Base-by-base conservation (phyloP, 2,113 vertebrate species). In the Pipra filicauda region DNA sequence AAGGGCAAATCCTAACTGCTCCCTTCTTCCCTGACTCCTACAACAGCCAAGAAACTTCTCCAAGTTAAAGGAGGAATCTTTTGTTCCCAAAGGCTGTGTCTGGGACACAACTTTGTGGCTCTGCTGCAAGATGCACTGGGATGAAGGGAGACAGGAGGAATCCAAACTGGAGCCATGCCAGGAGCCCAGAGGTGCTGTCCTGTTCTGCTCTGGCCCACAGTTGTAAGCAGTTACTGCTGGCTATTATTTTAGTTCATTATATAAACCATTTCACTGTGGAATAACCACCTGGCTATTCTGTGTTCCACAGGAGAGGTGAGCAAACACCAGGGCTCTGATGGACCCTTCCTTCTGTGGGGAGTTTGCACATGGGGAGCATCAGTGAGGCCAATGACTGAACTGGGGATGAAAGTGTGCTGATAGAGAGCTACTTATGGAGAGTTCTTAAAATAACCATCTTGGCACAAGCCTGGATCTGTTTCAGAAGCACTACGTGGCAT, bases 1-100 rank as follows among this genome's bases (percentile, higher is more conserved):
- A n/a, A 44, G 17, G 37, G 49, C 71, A 90, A 61, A 76, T 46
- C 82, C 61, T 24, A 83, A 6, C 52, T 73, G 44, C 51, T 80
- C 51, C 7, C 55, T 57, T 21, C 44, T 15, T n/a, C 54, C 79
- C 57, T 5, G 9, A 15, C 41, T n/a, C 27, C 69, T 41, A 26
- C 46, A 74, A 12, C 0, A 66, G 21, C 18, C 0, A 1, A 70
- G 44, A 54, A 35, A 12, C 2, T 0, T 3, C 28, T 41, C 22
- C 5, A 26, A 62, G 23, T 24, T 8, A 43, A 5, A 46, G 61
- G 33, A 78, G 69, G 19, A 21, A n/a, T 5, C 49, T 64, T 48
- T 6, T 37, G 44, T 3, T 65, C 15, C 62, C 62, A 17, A 44
- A 39, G n/a, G 54, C 62, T 80, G 41, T 13, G n/a, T 5, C n/a